Conservation (phyloP, 2,797 vertebrate species). For the Gymnothorax reevesii region DNA sequence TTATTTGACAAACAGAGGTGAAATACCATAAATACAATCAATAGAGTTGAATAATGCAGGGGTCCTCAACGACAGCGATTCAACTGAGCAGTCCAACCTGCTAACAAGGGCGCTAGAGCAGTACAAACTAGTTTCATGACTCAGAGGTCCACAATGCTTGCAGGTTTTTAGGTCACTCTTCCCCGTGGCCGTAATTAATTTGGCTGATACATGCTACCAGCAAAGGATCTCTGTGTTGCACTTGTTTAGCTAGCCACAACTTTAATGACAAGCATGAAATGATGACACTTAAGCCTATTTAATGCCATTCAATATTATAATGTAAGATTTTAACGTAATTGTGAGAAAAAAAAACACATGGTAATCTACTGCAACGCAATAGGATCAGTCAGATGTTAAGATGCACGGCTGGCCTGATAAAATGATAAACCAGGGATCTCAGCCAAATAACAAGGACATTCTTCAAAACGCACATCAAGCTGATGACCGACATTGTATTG, state of each 20-base stretch:
- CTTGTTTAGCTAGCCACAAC: background rate
- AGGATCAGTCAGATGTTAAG: background rate
- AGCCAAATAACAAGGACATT: background rate
- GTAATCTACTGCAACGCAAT: background rate
- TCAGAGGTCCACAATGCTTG: background rate
- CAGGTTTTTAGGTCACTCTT: slow-evolving; percentile 5
- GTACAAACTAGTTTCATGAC: background rate
- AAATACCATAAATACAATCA: background rate
- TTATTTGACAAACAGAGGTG: background rate
- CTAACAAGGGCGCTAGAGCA: background rate
- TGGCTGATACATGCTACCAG: background rate
- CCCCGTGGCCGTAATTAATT: background rate
- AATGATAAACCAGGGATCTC: background rate
- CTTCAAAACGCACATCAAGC: background rate
- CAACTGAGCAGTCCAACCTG: background rate
- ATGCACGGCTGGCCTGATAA: background rate
- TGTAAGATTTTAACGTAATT: background rate
- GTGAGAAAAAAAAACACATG: background rate
- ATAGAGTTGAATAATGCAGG: background rate
- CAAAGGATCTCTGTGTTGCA: background rate
- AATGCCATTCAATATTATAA: background rate
- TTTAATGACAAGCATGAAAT: background rate
- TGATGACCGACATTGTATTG: background rate
- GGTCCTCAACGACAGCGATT: background rate
- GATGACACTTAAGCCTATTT: background rate